These are phyloP conservation scores for Suillia variegata DNA, from an alignment of 2,888 invertebrate genomes.

Conservation along the genomic window DNA sequence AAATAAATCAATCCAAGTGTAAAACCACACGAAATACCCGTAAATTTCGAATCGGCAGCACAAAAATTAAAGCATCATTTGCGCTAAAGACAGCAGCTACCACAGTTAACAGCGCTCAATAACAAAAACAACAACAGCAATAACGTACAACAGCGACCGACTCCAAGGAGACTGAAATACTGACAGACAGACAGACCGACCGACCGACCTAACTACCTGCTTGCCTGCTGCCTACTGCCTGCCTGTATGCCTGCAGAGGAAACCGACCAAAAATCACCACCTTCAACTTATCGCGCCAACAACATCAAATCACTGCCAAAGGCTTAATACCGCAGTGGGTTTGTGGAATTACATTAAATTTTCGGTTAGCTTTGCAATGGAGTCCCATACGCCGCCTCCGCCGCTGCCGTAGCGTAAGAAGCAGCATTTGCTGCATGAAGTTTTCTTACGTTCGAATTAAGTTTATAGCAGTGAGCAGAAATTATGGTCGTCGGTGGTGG, in stretches of 20 bases:
- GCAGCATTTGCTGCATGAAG: background rate
- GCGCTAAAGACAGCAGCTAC: background rate
- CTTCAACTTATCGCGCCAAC: constrained; percentile 3
- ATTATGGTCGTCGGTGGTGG: too few species aligned
- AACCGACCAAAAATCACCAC: constrained; percentile 5
- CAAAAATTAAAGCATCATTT: background rate
- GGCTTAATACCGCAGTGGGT: background rate
- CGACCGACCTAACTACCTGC: too few species aligned
- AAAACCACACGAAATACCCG: background rate
- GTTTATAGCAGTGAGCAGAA: background rate
- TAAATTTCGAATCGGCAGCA: background rate
- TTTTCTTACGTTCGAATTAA: background rate
- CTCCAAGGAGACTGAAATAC: background rate
- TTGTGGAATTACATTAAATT: background rate
- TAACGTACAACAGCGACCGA: too few species aligned
- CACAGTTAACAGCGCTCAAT: too few species aligned
- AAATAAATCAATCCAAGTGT: background rate
- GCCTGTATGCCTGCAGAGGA: too few species aligned
- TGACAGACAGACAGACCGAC: constrained; percentile 21
- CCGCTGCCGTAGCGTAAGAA: background rate
- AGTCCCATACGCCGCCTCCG: too few species aligned
- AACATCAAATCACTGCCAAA: constrained; percentile 3
- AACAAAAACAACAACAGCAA: too few species aligned
- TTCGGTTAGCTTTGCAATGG: background rate
- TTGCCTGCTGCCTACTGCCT: too few species aligned